phyloP scores from a whole-genome alignment of 2,113 vertebrate genomes.

The Glaucomys volans region DNA sequence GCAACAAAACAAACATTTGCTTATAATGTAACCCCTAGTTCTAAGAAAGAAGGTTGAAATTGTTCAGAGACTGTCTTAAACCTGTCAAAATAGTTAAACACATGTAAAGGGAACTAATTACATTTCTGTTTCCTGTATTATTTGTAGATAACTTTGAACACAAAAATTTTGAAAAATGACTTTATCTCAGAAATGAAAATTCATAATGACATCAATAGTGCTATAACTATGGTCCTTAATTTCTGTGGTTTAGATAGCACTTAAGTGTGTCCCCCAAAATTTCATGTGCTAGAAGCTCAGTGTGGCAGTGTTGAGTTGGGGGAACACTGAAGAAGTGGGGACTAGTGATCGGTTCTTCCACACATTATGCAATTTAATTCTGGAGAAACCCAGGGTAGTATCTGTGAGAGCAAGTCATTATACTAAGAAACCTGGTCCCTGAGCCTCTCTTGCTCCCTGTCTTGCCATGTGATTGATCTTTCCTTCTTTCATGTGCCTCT shows the following conservation, averaged over 20 bases:
- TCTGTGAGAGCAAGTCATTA: too few relatives aligned
- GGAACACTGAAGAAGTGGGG: not conserved
- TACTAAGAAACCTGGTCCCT: not conserved
- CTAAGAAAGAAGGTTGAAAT: not conserved
- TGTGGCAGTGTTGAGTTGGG: too few relatives aligned
- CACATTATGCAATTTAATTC: not conserved
- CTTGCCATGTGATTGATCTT: not conserved
- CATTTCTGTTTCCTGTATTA: not conserved
- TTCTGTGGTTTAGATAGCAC: not conserved
- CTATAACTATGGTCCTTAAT: too few relatives aligned
- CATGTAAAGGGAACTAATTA: not conserved
- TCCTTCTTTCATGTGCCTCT: not conserved
- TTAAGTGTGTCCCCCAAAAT: not conserved
- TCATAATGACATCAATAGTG: not conserved
- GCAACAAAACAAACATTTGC: not conserved
- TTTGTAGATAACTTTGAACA: not conserved
- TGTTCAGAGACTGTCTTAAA: not conserved
- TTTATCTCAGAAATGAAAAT: not conserved
- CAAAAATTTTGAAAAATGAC: not conserved
- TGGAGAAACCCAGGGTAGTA: not conserved
- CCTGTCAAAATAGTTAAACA: not conserved
- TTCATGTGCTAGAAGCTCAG: not conserved
- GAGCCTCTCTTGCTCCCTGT: not conserved
- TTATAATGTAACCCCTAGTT: not conserved
- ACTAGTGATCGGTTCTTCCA: not conserved